Evolutionary conservation across 2,888 invertebrate species (phyloP), one percentile per base, ranked within the genome.

Genomic region (Conops quadrifasciatus): DNA sequence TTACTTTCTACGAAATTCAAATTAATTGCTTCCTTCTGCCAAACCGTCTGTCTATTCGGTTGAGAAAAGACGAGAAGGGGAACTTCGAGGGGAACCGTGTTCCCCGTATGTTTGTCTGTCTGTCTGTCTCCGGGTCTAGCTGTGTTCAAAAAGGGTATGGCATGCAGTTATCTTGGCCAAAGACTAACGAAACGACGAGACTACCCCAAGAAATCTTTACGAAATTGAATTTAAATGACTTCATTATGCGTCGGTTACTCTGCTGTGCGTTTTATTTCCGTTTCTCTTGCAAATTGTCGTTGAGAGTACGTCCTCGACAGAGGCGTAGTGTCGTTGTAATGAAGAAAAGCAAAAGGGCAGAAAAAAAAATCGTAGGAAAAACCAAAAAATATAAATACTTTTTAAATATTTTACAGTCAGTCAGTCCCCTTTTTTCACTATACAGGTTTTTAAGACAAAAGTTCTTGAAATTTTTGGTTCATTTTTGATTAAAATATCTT

Each of bases 151-250:
- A 36, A 36, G 36, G 36, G 36, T 36, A 36, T 11, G 62, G 43
- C 62, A 15, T 11, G 21, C 19, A 36, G 43, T 62, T 43, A 1
- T 26, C 24, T 62, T 62, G 62, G 36, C 62, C 43, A n/a, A 19
- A 47, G 26, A 49, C 36, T 7, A 36, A 4, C 36, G 36, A 49
- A 26, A 63, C 26, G 36, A 21, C 16, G 28, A n/a, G 49, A 13
- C 65, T 28, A 51, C 58, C 58, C 67, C 24, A n/a, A 9, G 67
- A 67, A 59, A 67, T 67, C 67, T 58, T 45, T 58, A 58, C 47
- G 49, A 43, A 67, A 67, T 67, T 67, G 67, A 67, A 67, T 67
- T 67, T 67, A 67, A 67, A 67, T 67, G 59, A 67, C 47, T 67
- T 67, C 67, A 67, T 67, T 67, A 59, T 47, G 59, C 67, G 59